Conservation (phyloP, 2,797 vertebrate genomes). For the Paramormyrops hopkinsi region DNA sequence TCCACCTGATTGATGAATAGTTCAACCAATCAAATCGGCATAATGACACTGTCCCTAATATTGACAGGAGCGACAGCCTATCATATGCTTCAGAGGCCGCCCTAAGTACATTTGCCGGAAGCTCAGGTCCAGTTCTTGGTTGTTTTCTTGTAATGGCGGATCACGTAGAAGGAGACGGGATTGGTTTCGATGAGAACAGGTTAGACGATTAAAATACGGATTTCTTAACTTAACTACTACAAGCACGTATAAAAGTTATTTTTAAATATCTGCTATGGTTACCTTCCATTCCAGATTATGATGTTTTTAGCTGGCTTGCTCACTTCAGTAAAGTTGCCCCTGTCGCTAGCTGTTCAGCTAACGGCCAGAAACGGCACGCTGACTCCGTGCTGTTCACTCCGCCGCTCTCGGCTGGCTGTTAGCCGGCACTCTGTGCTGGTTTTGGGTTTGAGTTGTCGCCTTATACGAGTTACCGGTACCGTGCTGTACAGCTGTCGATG, state of each 20-base stretch:
- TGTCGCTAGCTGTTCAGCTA: not conserved
- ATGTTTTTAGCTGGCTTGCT: not conserved
- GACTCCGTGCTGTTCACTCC: not conserved
- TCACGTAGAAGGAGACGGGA: constrained; percentile 67
- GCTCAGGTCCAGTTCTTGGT: not conserved
- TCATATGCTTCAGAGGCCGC: not conserved
- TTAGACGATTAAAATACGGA: constrained; percentile 39
- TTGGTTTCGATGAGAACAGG: constrained; percentile 68
- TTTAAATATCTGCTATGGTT: not conserved
- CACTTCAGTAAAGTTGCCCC: not conserved
- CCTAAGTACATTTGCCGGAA: constrained; percentile 3
- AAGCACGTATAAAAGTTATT: not conserved
- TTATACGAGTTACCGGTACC: not conserved
- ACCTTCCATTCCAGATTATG: not conserved
- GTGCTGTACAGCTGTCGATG: not conserved
- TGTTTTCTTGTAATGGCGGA: constrained; percentile 82
- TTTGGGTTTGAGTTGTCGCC: not conserved
- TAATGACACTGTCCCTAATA: not conserved
- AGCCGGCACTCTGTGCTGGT: not conserved
- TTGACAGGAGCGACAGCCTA: not conserved
- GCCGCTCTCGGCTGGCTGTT: not conserved
- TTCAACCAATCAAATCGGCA: not conserved
- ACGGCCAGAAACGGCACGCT: not conserved
- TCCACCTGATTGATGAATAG: not conserved
- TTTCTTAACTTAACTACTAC: not conserved